Evolutionary conservation across 2,888 invertebrate genomes (phyloP), one percentile per base, ranked within the genome.

Genomic region (Bedellia somnulentella): DNA sequence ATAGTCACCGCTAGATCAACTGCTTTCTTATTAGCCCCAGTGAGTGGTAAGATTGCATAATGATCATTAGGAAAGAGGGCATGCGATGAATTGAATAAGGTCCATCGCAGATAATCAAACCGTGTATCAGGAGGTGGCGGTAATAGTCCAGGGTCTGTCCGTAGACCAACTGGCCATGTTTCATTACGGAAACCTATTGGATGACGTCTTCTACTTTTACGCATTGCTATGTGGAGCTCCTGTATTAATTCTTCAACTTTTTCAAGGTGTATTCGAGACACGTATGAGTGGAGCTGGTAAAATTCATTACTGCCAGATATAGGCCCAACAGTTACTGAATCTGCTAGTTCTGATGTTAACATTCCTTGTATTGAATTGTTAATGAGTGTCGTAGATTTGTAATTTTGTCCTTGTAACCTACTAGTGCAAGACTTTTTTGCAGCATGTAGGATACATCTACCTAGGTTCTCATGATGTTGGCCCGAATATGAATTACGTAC

Each of bases 381-480:
- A 10, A 12, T 34, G 35, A 45, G 27, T 11, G 34, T 38, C 13
- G 40, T 30, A 5, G 53, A 46, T 9, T 30, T 16, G 42, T 51
- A 53, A 13, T 27, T 35, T 38, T 57, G 55, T 4, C 59, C 85
- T 63, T 86, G 86, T 28, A 80, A 51, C 23, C 45, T 42, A 22
- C 76, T 50, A 21, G 71, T 52, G 52, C 90, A 91, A 5, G 81
- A 63, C 29, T 79, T 49, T 34, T 82, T 81, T 8, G 85, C 78
- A 15, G 87, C 83, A 58, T 89, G 86, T 37, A 85, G 63, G 40
- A 89, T 81, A 57, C 95, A 94, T 39, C 89, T 80, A n/a, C 93
- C 94, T 37, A 95, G 78, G 71, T 93, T 93, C 52, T 90, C 85
- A 56, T 89, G 89, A 50, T 89, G 87, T 44, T 84, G 86, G 38